Base-by-base conservation (phyloP, 2,797 vertebrate species). In the Poeciliopsis gracilis region DNA sequence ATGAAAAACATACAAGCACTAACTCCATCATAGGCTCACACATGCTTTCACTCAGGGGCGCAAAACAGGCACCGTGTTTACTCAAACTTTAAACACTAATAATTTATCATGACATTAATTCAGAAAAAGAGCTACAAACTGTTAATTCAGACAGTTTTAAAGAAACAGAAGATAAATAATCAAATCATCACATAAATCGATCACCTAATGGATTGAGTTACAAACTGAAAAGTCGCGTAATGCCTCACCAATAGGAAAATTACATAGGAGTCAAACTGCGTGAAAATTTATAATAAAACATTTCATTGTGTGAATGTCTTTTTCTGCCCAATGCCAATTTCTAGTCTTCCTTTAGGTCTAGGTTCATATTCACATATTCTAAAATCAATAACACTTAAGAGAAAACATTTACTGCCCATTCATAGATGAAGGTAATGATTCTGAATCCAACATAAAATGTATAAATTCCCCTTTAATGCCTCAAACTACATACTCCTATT, bases 1-100 rank as follows among this genome's bases (percentile, higher is more conserved):
- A 93, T 93, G 88, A 92, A 93, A 92, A 91, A 90, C 93, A 92
- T 76, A 91, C 88, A 90, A 81, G 85, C 80, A 86, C 85, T 82
- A 88, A 87, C 84, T 84, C 80, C 82, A 78, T 83, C 46, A 82
- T 72, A 84, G 28, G 77, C 74, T 53, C 51, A 84, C 75, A 73
- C 28, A 75, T 43, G 13, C 47, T 66, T 28, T 33, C 57, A 77
- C 69, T 76, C 82, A 66, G 49, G 49, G 73, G 71, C 20, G 25
- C 75, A 78, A 77, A 77, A 72, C 75, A 61, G 36, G 43, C 66
- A 38, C 38, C 33, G 12, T 23, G 74, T 70, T 74, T 23, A 77
- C 57, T 83, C 41, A 67, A n/a, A 55, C 66, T n/a, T 57, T 33
- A 73, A 57, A 66, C 33, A 51, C 67, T 76, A 63, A 85, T 84